A percentile compares a stretch with the other conserved stretches of the same genome.
Evolutionary conservation across 1,140 invertebrate species (phyloP).

Genomic region (Oppia nitens): DNA sequence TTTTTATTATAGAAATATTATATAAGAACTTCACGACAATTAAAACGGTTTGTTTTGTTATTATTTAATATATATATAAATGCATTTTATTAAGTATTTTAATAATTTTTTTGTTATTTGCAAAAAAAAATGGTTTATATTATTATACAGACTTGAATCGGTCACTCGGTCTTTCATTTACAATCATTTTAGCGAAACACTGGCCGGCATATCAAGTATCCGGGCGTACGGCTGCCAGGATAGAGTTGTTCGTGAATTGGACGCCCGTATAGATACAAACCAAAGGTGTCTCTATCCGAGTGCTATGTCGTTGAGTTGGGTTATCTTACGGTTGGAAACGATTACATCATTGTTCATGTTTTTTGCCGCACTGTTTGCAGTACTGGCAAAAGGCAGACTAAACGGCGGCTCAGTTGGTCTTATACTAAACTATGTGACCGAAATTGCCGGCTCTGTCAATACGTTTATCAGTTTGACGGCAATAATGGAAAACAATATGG

Average conservation of each 20-base stretch:
- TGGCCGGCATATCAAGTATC: constrained; percentile 36
- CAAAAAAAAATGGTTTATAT: too few relatives aligned
- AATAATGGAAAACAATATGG: constrained; percentile 92
- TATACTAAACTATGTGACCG: constrained; percentile 72
- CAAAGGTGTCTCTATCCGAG: constrained; percentile 30
- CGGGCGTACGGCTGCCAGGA: constrained; percentile 34
- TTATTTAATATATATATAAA: too few relatives aligned
- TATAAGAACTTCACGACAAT: too few relatives aligned
- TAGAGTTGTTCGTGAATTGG: constrained; percentile 48
- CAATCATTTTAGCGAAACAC: constrained; percentile 37
- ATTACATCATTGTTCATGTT: constrained; percentile 63
- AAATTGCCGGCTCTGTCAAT: constrained; percentile 82
- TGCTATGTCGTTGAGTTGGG: constrained; percentile 46
- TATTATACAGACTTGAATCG: constrained; percentile 37
- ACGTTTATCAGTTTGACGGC: constrained; percentile 92
- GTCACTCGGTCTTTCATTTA: constrained; percentile 37
- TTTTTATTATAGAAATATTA: too few relatives aligned
- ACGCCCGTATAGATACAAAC: constrained; percentile 59
- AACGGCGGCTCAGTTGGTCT: constrained; percentile 66
- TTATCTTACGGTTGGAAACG: constrained; percentile 66
- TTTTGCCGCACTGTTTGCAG: constrained; percentile 74
- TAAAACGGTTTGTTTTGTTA: too few relatives aligned
- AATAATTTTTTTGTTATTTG: too few relatives aligned
- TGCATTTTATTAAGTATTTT: too few relatives aligned
- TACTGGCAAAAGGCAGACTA: constrained; percentile 45